These are phyloP conservation scores for Chrysomallon squamiferum DNA, from an alignment of 1,140 invertebrate genomes.

Conservation along the genomic window DNA sequence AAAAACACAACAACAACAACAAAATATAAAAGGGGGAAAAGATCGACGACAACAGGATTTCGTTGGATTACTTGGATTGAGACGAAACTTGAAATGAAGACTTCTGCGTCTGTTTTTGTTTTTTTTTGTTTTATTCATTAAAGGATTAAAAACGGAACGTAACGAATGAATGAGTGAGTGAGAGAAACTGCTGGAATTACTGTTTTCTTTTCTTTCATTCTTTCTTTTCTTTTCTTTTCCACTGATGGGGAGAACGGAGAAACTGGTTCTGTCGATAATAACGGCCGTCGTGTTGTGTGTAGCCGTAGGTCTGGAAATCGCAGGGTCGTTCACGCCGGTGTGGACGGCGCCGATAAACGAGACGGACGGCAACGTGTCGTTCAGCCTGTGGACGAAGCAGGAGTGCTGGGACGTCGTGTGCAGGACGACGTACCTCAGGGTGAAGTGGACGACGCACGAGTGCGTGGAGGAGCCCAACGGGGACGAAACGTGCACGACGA, in stretches of 20 bases:
- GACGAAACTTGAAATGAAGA: too few species aligned
- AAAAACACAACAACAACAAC: too few species aligned
- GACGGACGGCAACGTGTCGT: slow-evolving; percentile 17
- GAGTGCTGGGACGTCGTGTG: slow-evolving; percentile 21
- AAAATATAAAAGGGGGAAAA: too few species aligned
- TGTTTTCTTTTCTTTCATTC: too few species aligned
- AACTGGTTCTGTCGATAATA: neutral
- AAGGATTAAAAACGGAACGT: too few species aligned
- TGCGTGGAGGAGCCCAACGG: slow-evolving; percentile 8
- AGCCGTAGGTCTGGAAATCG: neutral
- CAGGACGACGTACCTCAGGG: slow-evolving; percentile 12
- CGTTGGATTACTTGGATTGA: too few species aligned
- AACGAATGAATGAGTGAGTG: too few species aligned
- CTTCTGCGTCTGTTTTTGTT: too few species aligned
- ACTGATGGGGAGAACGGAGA: neutral
- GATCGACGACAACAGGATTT: too few species aligned
- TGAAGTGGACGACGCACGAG: slow-evolving; percentile 14
- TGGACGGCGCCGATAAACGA: slow-evolving; percentile 10
- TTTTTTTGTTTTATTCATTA: too few species aligned
- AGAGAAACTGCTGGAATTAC: too few species aligned
- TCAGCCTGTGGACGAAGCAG: slow-evolving; percentile 16
- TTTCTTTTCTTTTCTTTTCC: too few species aligned
- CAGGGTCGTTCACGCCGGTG: slow-evolving; percentile 13
- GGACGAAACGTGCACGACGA: slow-evolving; percentile 9
- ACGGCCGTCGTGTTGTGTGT: neutral